These are phyloP conservation scores for Chaenodraco wilsoni DNA, from an alignment of 2,797 vertebrate genomes.

Conservation along the genomic window DNA sequence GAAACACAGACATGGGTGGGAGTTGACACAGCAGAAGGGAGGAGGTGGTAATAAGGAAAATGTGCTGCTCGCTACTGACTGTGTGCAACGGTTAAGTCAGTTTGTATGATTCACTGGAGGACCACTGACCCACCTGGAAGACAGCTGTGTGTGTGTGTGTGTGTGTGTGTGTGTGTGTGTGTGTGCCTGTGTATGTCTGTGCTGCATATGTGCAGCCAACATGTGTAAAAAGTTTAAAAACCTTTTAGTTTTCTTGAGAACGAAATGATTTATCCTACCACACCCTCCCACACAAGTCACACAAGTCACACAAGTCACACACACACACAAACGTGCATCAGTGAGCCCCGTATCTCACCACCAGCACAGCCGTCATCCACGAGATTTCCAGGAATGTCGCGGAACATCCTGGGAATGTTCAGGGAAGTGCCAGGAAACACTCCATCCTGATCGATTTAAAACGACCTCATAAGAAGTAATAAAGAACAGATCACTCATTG, in stretches of 20 bases:
- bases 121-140: slow-evolving; percentile 70
- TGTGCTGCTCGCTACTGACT: slow-evolving; percentile 66
- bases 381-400: neutral
- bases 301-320: neutral
- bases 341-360: neutral
- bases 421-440: slow-evolving; percentile 15
- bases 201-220: slow-evolving; percentile 54
- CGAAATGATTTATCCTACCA: slow-evolving; percentile 16
- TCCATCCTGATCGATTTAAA: slow-evolving; percentile 17
- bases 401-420: neutral
- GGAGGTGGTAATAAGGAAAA: slow-evolving; percentile 73
- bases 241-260: slow-evolving; percentile 35
- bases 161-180: slow-evolving; percentile 1
- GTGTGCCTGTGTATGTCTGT: slow-evolving; percentile 23
- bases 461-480: slow-evolving; percentile 1
- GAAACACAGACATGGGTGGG: slow-evolving; percentile 41
- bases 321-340: neutral
- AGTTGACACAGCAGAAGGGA: slow-evolving; percentile 39
- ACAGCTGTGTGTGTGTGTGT: slow-evolving; percentile 65
- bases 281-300: slow-evolving; percentile 23
- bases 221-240: slow-evolving; percentile 46
- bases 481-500: slow-evolving; percentile 4
- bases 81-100: slow-evolving; percentile 56
- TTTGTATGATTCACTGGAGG: slow-evolving; percentile 63
- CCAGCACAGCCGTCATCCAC: slow-evolving; percentile 12